phyloP scores from a whole-genome alignment of 2,797 vertebrate species.

The Hyperoplus lanceolatus region DNA sequence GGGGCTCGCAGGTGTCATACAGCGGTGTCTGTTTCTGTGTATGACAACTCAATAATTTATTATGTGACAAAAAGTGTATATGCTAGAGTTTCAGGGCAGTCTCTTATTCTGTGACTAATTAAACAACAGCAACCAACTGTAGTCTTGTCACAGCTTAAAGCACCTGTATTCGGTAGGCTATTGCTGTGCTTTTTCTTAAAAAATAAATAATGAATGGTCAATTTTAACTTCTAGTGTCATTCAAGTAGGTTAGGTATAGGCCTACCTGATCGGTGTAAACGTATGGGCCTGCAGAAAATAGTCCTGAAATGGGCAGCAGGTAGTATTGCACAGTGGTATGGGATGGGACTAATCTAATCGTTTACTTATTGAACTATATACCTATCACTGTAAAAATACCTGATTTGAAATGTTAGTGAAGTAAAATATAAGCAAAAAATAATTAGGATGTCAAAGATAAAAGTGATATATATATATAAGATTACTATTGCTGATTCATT shows the following conservation, averaged over 20 bases:
- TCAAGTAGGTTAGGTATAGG: not conserved
- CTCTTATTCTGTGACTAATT: not conserved
- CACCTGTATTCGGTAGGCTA: not conserved
- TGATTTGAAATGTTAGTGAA: not conserved
- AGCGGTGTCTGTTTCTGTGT: constrained; percentile 23
- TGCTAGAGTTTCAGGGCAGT: not conserved
- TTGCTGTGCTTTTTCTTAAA: not conserved
- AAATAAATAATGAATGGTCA: not conserved
- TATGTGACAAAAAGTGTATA: not conserved
- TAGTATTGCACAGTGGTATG: not conserved
- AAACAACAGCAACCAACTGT: not conserved
- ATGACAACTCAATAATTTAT: constrained; percentile 24
- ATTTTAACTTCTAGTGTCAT: not conserved
- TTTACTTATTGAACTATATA: not conserved
- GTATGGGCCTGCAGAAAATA: not conserved
- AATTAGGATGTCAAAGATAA: not conserved
- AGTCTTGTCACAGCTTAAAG: not conserved
- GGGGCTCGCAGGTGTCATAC: constrained; percentile 72
- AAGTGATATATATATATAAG: not conserved
- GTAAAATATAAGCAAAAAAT: not conserved
- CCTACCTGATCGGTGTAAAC: not conserved
- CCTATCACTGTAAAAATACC: not conserved
- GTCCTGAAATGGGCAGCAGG: not conserved
- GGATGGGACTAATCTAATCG: not conserved
- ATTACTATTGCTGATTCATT: not conserved